phyloP scores from a whole-genome alignment of 2,888 invertebrate species.

The Rosalia funebris region DNA sequence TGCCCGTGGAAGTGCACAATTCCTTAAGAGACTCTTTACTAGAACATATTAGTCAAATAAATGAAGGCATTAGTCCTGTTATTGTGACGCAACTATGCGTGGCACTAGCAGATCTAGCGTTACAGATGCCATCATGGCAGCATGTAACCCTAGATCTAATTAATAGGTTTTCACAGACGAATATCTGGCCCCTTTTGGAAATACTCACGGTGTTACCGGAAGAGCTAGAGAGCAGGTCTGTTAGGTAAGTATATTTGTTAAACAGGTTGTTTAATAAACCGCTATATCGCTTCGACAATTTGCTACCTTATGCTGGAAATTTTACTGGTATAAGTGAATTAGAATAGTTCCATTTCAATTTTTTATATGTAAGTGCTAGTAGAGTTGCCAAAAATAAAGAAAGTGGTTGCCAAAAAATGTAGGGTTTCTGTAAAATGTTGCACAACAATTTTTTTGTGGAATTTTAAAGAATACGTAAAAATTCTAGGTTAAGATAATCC shows the following conservation, averaged over 20 bases:
- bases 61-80: slow-evolving; percentile 80
- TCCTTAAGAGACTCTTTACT: slow-evolving; percentile 92
- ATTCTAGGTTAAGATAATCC: too few species aligned
- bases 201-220: slow-evolving; percentile 94
- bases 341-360: too few species aligned
- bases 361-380: too few species aligned
- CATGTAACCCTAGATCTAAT: slow-evolving; percentile 88
- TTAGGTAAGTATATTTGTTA: slow-evolving; percentile 64
- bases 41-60: slow-evolving; percentile 84
- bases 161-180: slow-evolving; percentile 76
- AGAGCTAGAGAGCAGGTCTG: slow-evolving; percentile 85
- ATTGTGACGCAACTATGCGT: slow-evolving; percentile 93
- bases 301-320: not conserved
- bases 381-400: too few species aligned
- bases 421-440: too few species aligned
- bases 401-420: too few species aligned
- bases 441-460: too few species aligned
- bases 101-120: slow-evolving; percentile 91
- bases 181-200: slow-evolving; percentile 87
- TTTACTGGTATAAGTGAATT: too few species aligned
- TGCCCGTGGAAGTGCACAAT: slow-evolving; percentile 84
- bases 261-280: not conserved
- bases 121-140: slow-evolving; percentile 95
- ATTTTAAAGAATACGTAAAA: too few species aligned
- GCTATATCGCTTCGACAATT: too few species aligned